Percentiles rank a stretch among this genome's conserved stretches.
Evolutionary conservation across 2,113 vertebrate species (phyloP).

Genomic region (Suricata suricatta): DNA sequence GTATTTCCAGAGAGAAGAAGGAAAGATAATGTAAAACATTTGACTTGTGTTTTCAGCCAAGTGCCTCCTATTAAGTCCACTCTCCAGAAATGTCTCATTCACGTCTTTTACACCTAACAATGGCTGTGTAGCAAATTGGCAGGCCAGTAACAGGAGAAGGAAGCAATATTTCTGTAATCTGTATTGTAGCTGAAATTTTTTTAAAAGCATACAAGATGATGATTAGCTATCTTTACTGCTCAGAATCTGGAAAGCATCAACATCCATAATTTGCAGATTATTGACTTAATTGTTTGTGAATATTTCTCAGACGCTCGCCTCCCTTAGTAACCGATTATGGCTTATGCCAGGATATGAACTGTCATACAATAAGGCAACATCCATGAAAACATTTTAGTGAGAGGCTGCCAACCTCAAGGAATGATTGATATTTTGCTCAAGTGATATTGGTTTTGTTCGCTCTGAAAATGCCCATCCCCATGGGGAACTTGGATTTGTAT

Average conservation of each 20-base stretch:
- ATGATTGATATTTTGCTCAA: conserved; percentile 71
- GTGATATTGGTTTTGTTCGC: conserved; percentile 64
- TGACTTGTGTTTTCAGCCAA: conserved; percentile 42
- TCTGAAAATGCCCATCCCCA: conserved; percentile 72
- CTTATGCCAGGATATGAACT: conserved; percentile 77
- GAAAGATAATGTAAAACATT: conserved; percentile 19
- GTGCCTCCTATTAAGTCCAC: neutral
- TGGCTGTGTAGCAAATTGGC: neutral
- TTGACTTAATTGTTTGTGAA: conserved; percentile 81
- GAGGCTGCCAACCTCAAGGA: conserved; percentile 75
- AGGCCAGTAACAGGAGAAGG: conserved; percentile 1
- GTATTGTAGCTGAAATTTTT: conserved; percentile 15
- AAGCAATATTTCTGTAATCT: neutral
- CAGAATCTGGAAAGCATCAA: conserved; percentile 72
- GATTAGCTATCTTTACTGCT: conserved; percentile 62
- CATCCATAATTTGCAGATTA: conserved; percentile 80
- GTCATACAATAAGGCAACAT: conserved; percentile 83
- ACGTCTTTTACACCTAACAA: neutral
- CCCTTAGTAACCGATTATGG: conserved; percentile 78
- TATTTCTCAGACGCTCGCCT: conserved; percentile 81
- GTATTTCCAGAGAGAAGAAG: neutral
- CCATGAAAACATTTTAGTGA: conserved; percentile 80
- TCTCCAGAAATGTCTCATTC: conserved; percentile 16
- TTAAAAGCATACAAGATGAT: conserved; percentile 47
- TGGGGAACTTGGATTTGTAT: conserved; percentile 61